These are phyloP conservation scores for Anodontia alba DNA, from an alignment of 2,888 invertebrate genomes.

Conservation along the genomic window DNA sequence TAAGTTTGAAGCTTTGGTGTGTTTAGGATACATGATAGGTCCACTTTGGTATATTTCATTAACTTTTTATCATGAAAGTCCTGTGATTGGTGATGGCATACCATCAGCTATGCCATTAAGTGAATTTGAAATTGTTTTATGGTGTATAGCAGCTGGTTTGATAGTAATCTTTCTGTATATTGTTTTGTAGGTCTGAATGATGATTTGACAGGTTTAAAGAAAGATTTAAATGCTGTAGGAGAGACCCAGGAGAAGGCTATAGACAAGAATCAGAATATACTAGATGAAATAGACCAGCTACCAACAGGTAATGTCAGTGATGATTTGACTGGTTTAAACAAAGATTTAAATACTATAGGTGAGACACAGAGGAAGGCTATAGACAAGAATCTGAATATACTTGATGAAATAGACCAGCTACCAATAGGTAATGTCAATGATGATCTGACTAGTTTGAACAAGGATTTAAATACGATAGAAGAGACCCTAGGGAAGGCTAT, in stretches of 20 bases:
- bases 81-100: too few relatives aligned
- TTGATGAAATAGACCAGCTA: conserved; percentile 49
- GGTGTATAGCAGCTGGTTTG: too few relatives aligned
- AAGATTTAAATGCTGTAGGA: conserved; percentile 54
- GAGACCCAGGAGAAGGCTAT: conserved; percentile 50
- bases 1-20: too few relatives aligned
- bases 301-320: conserved; percentile 65
- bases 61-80: too few relatives aligned
- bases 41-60: too few relatives aligned
- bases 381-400: conserved; percentile 53
- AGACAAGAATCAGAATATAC: conserved; percentile 53
- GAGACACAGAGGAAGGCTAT: conserved; percentile 50
- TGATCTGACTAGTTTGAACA: conserved; percentile 49
- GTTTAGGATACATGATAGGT: too few relatives aligned
- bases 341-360: conserved; percentile 54
- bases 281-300: conserved; percentile 49
- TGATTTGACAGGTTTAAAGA: conserved; percentile 49
- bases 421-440: conserved; percentile 65
- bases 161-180: too few relatives aligned
- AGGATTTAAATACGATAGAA: conserved; percentile 54
- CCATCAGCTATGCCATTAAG: too few relatives aligned
- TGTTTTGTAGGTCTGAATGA: conserved; percentile 54
- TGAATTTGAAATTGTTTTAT: too few relatives aligned
- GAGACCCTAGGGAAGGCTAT: conserved; percentile 49
- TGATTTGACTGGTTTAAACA: conserved; percentile 49